phyloP scores from a whole-genome alignment of 2,797 vertebrate genomes.

The Aplochiton taeniatus region DNA sequence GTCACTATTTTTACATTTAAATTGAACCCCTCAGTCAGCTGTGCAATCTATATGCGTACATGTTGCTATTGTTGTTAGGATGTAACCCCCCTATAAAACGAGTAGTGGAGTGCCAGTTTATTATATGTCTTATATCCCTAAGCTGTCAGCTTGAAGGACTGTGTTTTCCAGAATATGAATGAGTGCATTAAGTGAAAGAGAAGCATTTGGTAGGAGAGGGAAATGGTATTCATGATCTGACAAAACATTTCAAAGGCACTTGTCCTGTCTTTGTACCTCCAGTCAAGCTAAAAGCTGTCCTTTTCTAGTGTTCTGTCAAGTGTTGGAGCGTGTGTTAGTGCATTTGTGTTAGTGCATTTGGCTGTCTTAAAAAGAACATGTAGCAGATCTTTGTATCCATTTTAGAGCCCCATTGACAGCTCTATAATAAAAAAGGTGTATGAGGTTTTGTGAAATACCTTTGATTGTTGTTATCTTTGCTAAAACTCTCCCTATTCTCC shows the following conservation, averaged over 20 bases:
- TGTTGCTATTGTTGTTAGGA: too few relatives aligned
- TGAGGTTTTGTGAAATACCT: constrained; percentile 3
- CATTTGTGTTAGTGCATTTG: constrained; percentile 12
- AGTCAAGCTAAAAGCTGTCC: constrained; percentile 1
- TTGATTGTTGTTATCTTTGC: constrained; percentile 10
- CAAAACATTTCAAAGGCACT: constrained; percentile 11
- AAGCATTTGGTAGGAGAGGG: not conserved
- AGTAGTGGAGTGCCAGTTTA: too few relatives aligned
- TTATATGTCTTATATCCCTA: too few relatives aligned
- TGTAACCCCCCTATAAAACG: too few relatives aligned
- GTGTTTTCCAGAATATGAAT: not conserved
- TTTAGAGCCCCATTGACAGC: not conserved
- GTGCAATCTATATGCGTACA: too few relatives aligned
- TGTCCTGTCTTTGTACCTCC: constrained; percentile 1
- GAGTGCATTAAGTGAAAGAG: not conserved
- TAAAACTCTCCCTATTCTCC: constrained; percentile 2
- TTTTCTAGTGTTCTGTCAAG: not conserved
- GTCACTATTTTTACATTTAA: too few relatives aligned
- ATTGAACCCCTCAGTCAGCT: too few relatives aligned
- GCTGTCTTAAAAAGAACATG: constrained; percentile 18
- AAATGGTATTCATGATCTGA: constrained; percentile 6
- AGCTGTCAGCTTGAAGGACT: not conserved
- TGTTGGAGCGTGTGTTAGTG: constrained; percentile 2
- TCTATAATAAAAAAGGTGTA: not conserved
- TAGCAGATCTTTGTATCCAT: constrained; percentile 3